Conservation (phyloP, 2,113 vertebrate species). For the Sterrhoptilus dennistouni region DNA sequence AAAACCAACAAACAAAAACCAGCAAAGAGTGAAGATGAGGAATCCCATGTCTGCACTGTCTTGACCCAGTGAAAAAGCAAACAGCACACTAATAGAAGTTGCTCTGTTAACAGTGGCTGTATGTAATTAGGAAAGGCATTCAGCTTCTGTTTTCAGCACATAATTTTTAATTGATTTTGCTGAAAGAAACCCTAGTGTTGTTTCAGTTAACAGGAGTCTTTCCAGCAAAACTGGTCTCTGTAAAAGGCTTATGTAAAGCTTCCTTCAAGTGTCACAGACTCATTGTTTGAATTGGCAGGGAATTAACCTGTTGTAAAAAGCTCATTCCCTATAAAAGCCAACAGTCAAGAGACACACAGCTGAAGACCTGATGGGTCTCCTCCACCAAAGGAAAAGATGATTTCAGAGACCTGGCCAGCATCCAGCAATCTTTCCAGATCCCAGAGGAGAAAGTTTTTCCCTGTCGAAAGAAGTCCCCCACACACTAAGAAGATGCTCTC, state of each 20-base stretch:
- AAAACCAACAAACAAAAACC: background rate
- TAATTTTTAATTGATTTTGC: conserved; percentile 37
- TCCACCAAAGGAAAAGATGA: background rate
- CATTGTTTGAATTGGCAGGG: background rate
- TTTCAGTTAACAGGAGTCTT: conserved; percentile 11
- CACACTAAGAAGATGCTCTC: background rate
- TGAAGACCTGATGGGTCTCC: background rate
- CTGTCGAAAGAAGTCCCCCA: background rate
- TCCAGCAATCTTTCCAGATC: background rate
- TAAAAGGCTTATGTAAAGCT: conserved; percentile 31
- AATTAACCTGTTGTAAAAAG: conserved; percentile 12
- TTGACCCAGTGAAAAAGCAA: conserved; percentile 10
- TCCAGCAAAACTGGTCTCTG: conserved; percentile 8
- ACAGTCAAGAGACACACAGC: background rate
- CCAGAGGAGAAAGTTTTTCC: background rate
- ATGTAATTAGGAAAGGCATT: conserved; percentile 19
- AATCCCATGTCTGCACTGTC: background rate
- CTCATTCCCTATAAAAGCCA: background rate
- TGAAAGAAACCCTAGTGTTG: conserved; percentile 27
- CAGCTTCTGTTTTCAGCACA: background rate
- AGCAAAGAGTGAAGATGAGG: background rate
- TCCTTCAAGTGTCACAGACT: background rate
- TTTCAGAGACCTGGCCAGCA: background rate
- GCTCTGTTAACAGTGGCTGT: background rate
- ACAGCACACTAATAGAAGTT: background rate